phyloP scores from a whole-genome alignment of 2,113 vertebrate species.

The Thomomys bottae region DNA sequence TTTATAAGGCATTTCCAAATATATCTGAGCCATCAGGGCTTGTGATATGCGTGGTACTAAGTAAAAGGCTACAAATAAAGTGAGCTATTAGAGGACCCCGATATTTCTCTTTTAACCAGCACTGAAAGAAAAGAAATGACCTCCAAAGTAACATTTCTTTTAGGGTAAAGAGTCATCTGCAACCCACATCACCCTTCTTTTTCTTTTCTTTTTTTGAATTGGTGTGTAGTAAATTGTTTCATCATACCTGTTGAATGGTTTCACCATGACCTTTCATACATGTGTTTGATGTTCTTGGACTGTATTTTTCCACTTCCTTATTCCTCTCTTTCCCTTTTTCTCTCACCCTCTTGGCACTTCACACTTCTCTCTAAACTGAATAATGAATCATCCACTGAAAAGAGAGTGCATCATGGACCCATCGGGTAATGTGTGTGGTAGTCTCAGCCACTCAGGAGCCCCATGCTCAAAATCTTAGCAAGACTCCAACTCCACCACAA shows the following conservation, averaged over 20 bases:
- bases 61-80: not conserved
- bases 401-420: too few species aligned
- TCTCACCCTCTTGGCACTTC: not conserved
- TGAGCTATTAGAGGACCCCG: not conserved
- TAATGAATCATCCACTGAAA: not conserved
- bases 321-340: too few species aligned
- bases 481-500: too few species aligned
- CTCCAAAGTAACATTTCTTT: not conserved
- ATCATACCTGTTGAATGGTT: too few species aligned
- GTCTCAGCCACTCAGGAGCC: too few species aligned
- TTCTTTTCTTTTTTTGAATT: too few species aligned
- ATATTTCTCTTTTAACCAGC: not conserved
- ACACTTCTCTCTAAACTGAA: not conserved
- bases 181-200: not conserved
- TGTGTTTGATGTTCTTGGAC: too few species aligned
- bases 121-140: not conserved
- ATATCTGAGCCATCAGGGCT: not conserved
- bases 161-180: not conserved
- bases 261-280: too few species aligned
- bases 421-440: too few species aligned
- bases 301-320: too few species aligned
- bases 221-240: too few species aligned
- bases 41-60: not conserved
- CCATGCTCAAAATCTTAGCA: too few species aligned
- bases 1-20: constrained; percentile 52